These are phyloP conservation scores for Chirona hameri DNA, from an alignment of 2,888 invertebrate species.

Conservation along the genomic window DNA sequence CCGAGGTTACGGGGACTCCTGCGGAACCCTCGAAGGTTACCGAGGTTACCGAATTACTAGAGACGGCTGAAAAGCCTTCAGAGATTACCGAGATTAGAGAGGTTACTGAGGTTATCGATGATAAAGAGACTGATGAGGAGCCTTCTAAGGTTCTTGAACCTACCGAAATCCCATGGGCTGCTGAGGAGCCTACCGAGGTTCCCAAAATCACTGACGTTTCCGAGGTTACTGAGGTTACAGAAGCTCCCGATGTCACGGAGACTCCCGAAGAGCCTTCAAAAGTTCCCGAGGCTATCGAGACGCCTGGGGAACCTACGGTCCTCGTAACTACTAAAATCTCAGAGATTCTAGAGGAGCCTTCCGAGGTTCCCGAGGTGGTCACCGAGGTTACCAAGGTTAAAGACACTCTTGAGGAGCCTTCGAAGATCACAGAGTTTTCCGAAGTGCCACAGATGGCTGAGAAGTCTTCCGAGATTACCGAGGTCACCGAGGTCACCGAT, in stretches of 20 bases:
- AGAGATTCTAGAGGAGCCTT: not conserved
- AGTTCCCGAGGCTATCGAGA: not conserved
- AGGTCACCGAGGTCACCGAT: not conserved
- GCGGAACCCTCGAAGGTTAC: not conserved
- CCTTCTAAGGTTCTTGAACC: too few relatives aligned
- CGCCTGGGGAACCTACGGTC: too few relatives aligned
- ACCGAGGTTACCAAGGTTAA: not conserved
- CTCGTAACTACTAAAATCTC: too few relatives aligned
- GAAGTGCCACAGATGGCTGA: too few relatives aligned
- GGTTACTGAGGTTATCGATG: not conserved
- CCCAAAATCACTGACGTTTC: too few relatives aligned
- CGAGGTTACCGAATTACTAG: too few relatives aligned
- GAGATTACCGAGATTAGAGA: not conserved
- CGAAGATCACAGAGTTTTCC: not conserved
- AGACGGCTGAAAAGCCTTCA: not conserved
- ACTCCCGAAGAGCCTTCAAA: not conserved
- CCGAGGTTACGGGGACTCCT: not conserved
- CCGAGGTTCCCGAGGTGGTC: not conserved
- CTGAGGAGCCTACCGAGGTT: too few relatives aligned
- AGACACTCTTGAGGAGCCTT: not conserved
- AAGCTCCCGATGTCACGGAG: too few relatives aligned
- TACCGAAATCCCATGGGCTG: too few relatives aligned
- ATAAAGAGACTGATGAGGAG: too few relatives aligned
- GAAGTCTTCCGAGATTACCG: not conserved
- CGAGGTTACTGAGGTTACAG: too few relatives aligned